phyloP scores from a whole-genome alignment of 2,113 vertebrate species.

The Anarrhichthys ocellatus region DNA sequence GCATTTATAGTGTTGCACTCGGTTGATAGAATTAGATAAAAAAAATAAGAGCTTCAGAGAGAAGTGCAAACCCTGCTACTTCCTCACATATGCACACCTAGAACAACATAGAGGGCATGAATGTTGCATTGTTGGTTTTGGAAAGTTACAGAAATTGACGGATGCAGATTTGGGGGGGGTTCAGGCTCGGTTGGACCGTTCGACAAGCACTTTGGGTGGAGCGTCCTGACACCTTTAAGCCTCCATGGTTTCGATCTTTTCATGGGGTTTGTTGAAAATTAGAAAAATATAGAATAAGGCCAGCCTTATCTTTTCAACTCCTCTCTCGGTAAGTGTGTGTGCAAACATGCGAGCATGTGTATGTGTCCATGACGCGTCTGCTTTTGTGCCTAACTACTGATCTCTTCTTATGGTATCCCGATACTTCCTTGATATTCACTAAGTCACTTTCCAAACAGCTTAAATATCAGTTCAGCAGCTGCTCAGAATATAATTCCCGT shows the following conservation, averaged over 20 bases:
- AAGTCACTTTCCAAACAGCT: conserved; percentile 30
- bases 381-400: background rate
- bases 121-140: background rate
- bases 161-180: background rate
- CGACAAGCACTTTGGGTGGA: background rate
- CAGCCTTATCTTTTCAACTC: background rate
- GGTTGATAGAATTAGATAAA: background rate
- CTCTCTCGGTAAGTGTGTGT: background rate
- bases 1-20: background rate
- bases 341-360: too few species aligned
- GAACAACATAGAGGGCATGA: background rate
- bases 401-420: conserved; percentile 11
- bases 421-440: conserved; percentile 12
- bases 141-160: background rate
- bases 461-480: conserved; percentile 3
- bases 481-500: conserved; percentile 25
- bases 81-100: background rate
- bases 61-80: background rate
- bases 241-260: background rate
- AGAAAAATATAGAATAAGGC: background rate
- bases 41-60: background rate
- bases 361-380: background rate
- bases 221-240: background rate
- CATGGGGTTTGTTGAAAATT: background rate
- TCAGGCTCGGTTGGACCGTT: background rate